Evolutionary conservation across 2,113 vertebrate species (phyloP), one percentile per base, ranked within the genome.

Genomic region (Melanerpes aurifrons): DNA sequence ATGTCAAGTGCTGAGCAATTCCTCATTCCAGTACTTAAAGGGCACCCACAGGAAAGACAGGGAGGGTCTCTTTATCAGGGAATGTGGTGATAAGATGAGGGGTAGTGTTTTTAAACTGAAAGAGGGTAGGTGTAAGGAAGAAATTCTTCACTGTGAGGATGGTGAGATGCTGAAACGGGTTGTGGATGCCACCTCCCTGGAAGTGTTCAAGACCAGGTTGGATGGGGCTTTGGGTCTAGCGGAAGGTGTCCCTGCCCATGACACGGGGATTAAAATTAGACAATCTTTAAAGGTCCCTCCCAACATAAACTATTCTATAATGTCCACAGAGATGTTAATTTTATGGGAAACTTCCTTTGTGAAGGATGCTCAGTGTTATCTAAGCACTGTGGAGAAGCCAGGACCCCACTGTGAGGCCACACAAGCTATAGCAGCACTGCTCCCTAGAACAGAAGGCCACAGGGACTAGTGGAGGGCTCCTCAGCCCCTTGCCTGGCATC

Each of bases 351-450:
- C 7, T 18, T 31, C 15, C 10, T 82, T 12, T 47, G 24, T 47
- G 45, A 72, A 64, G 63, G 24, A 14, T 71, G 40, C 29, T 86
- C 2, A 0, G 11, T 26, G 14, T 68, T 85, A 14, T 6, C 63
- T 57, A 82, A 75, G 58, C 20, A 45, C 9, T 37, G 4, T 0
- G 0, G 58, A 74, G 40, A 9, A 75, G 4, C 7, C 71, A 28
- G 45, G 45, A 26, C 2, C 15, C 10, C 3, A 0, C 59, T 35
- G 10, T 16, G 17, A 63, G n/a, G 26, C 54, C 1, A 0, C n/a
- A 13, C 12, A 43, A 37, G 54, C 35, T 53, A 45, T 31, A 48
- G 57, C 29, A 50, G 25, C 53, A 5, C 35, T 37, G 26, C 10
- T 71, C 15, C 15, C 64, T 37, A 37, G 45, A 22, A 25, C 50